Conservation (phyloP, 2,888 invertebrate genomes). For the Abscondita cerata region DNA sequence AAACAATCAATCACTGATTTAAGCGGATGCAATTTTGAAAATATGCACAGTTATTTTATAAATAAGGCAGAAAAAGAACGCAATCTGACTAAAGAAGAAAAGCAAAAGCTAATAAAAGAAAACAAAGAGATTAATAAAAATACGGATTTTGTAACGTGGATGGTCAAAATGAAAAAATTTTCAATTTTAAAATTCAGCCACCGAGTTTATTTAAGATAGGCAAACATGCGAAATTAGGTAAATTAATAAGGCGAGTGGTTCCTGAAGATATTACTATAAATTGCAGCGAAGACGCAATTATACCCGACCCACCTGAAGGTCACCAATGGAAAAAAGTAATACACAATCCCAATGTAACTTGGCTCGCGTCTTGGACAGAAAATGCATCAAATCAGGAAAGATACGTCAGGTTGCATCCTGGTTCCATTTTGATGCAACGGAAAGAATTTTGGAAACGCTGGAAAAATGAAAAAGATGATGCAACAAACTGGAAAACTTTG, state of each 20-base stretch:
- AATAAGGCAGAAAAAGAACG: no score
- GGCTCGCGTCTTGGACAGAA: conserved; percentile 99
- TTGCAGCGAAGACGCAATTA: conserved; percentile 88
- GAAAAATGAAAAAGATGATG: conserved; percentile 92
- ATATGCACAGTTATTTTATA: conserved; percentile 85
- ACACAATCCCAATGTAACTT: conserved; percentile 94
- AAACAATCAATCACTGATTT: conserved; percentile 85
- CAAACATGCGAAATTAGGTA: conserved; percentile 99
- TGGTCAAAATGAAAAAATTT: conserved; percentile 98
- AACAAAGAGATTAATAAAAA: conserved; percentile 89
- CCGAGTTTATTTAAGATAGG: conserved; percentile 86
- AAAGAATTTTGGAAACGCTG: conserved; percentile 92
- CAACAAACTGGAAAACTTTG: conserved; percentile 93
- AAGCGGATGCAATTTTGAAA: conserved; percentile 92
- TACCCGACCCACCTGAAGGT: conserved; percentile 88
- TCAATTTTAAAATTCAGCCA: conserved; percentile 98
- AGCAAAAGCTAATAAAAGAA: conserved; percentile 82
- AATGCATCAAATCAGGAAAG: conserved; percentile 96
- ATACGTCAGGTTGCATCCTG: conserved; percentile 99
- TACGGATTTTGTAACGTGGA: conserved; percentile 97
- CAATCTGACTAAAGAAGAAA: conserved; percentile 96
- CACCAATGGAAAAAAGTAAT: conserved; percentile 97
- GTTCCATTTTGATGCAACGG: conserved; percentile 97
- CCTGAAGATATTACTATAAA: conserved; percentile 98
- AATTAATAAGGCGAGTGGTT: conserved; percentile 87